These are phyloP conservation scores for Charadrius vociferus DNA, from an alignment of 2,113 vertebrate genomes.

Conservation along the genomic window DNA sequence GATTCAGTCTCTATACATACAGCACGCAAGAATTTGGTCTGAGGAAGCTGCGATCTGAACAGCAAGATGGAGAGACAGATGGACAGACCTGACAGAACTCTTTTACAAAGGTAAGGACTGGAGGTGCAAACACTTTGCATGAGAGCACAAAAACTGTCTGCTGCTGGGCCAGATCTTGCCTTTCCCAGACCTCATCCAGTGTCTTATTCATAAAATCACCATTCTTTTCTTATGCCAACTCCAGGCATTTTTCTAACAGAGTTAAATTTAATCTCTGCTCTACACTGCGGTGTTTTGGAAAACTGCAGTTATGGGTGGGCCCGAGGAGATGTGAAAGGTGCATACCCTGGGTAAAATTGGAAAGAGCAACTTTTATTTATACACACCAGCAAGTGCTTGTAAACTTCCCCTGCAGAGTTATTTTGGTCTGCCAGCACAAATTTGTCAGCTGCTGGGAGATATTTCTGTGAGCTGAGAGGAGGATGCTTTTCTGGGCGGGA, in stretches of 20 bases:
- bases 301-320: background rate
- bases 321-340: background rate
- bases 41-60: background rate
- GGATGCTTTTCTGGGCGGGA: slow-evolving; percentile 27
- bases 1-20: background rate
- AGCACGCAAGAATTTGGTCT: background rate
- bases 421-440: slow-evolving; percentile 21
- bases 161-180: background rate
- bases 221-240: background rate
- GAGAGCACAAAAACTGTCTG: background rate
- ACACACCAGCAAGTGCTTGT: background rate
- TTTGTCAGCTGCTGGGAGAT: slow-evolving; percentile 35
- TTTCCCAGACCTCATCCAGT: background rate
- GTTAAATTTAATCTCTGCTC: background rate
- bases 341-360: background rate
- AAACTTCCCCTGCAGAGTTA: slow-evolving; percentile 50
- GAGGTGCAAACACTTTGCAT: background rate
- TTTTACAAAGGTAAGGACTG: background rate
- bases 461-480: slow-evolving; percentile 44
- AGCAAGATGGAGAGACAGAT: background rate
- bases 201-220: background rate
- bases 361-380: slow-evolving; percentile 47
- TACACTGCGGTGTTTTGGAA: background rate
- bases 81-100: background rate
- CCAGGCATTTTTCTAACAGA: background rate